Evolutionary conservation across 2,797 vertebrate genomes (phyloP).

Genomic region (Anolis apletophallus): DNA sequence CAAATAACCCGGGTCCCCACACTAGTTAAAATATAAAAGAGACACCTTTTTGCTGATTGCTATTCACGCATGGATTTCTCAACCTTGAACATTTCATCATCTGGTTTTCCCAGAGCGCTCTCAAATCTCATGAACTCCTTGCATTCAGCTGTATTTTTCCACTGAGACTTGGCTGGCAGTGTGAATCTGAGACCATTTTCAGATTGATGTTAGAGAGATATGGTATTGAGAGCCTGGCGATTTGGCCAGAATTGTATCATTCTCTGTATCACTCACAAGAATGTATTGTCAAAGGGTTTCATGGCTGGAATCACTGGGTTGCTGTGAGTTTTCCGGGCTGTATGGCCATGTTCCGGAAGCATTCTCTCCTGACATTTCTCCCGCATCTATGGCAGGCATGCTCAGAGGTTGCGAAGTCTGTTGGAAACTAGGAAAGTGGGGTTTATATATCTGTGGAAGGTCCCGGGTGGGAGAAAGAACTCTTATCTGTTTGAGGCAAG

Average conservation of each 20-base stretch:
- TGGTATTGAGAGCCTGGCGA: neutral
- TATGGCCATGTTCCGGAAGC: too few species aligned
- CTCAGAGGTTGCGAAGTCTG: too few species aligned
- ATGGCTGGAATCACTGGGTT: too few species aligned
- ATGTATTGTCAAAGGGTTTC: too few species aligned
- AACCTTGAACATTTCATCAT: constrained; percentile 10
- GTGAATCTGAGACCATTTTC: neutral
- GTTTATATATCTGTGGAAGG: too few species aligned
- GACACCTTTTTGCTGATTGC: neutral
- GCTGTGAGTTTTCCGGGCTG: too few species aligned
- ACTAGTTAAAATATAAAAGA: neutral
- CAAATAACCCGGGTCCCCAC: too few species aligned
- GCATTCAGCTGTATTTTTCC: constrained; percentile 4
- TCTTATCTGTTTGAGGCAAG: too few species aligned
- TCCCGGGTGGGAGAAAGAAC: too few species aligned
- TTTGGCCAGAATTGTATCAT: neutral
- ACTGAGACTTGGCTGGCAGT: neutral
- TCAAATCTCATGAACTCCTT: neutral
- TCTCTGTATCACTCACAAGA: neutral
- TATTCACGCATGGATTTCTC: neutral
- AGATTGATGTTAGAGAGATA: neutral
- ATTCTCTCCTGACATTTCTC: too few species aligned
- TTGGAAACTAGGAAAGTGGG: too few species aligned
- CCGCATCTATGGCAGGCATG: too few species aligned
- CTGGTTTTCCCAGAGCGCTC: neutral